phyloP scores from a whole-genome alignment of 2,113 vertebrate species.

The Etia nguti region DNA sequence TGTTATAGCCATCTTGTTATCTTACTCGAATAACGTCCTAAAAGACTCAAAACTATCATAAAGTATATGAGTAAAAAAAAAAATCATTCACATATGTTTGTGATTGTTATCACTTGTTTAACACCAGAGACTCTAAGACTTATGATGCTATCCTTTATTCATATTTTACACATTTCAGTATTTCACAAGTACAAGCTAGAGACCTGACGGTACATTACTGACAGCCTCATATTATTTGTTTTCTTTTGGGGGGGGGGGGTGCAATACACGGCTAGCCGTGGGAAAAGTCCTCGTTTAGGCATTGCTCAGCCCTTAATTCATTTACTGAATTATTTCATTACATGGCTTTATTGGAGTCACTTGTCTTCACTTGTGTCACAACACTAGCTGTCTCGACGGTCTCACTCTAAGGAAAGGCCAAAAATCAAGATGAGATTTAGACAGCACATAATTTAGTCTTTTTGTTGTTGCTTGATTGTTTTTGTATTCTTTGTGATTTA shows the following conservation, averaged over 20 bases:
- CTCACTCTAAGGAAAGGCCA: slow-evolving; percentile 1
- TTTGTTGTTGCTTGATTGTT: background rate
- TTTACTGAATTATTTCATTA: slow-evolving; percentile 53
- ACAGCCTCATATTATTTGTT: background rate
- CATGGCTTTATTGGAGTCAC: slow-evolving; percentile 60
- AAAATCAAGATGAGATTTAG: background rate
- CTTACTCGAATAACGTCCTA: background rate
- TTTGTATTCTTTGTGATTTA: background rate
- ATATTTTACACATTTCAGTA: background rate
- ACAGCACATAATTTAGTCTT: background rate
- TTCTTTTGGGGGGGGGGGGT: background rate
- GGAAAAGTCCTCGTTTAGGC: slow-evolving; percentile 3
- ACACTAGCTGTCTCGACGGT: background rate
- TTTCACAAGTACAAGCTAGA: background rate
- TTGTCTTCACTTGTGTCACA: slow-evolving; percentile 57
- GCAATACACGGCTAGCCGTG: background rate
- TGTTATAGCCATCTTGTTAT: background rate
- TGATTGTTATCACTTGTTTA: background rate
- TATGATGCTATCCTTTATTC: background rate
- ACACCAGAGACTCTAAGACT: background rate
- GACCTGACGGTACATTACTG: slow-evolving; percentile 2
- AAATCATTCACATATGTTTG: background rate
- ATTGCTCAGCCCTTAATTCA: slow-evolving; percentile 33
- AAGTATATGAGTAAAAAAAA: background rate
- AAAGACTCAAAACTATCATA: background rate